Evolutionary conservation across 2,113 vertebrate species (phyloP).

Genomic region (Tor tambroides): DNA sequence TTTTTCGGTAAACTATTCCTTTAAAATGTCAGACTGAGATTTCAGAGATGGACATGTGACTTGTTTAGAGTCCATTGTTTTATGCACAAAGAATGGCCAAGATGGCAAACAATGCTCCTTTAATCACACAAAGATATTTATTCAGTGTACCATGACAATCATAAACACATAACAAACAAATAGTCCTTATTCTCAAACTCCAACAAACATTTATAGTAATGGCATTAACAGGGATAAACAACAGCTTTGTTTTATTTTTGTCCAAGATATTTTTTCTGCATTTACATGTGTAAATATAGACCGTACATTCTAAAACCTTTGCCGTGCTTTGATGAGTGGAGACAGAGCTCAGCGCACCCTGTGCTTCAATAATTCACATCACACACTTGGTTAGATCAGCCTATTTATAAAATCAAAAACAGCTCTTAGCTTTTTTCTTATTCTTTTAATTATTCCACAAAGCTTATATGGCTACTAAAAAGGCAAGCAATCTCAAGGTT

Average conservation of each 20-base stretch:
- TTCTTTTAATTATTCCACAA: conserved; percentile 6
- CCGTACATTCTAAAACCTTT: conserved; percentile 40
- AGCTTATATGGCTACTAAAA: background rate
- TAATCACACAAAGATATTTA: conserved; percentile 64
- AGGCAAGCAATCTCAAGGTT: background rate
- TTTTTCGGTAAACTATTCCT: background rate
- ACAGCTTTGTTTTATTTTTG: conserved; percentile 35
- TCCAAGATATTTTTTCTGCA: conserved; percentile 16
- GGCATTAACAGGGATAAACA: conserved; percentile 57
- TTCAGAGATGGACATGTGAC: conserved; percentile 48
- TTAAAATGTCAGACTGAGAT: conserved; percentile 8
- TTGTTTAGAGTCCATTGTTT: conserved; percentile 61
- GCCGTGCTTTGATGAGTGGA: conserved; percentile 19
- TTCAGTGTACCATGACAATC: conserved; percentile 54
- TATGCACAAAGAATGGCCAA: conserved; percentile 63
- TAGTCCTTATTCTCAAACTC: conserved; percentile 66
- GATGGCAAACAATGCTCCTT: conserved; percentile 63
- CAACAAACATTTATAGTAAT: conserved; percentile 48
- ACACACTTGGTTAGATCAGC: conserved; percentile 33
- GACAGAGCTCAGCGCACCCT: conserved; percentile 43
- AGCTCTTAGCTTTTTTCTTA: background rate
- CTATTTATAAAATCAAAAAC: conserved; percentile 17
- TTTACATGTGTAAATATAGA: conserved; percentile 53
- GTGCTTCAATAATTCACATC: conserved; percentile 60
- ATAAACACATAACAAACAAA: conserved; percentile 67